phyloP scores from a whole-genome alignment of 2,113 vertebrate species.

The Cygnus buccinator region DNA sequence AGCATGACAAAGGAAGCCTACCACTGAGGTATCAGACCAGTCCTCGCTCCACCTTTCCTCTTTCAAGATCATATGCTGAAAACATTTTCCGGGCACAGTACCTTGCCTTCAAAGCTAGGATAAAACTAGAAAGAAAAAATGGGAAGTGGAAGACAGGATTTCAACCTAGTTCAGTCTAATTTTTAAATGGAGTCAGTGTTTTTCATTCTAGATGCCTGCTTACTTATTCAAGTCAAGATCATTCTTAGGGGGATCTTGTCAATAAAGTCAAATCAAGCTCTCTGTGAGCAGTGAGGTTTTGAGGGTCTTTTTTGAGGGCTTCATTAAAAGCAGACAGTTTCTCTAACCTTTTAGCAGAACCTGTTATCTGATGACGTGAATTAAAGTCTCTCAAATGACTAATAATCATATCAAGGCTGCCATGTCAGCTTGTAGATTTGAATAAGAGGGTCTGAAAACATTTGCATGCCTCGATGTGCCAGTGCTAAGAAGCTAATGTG shows the following conservation, averaged over 20 bases:
- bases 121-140: constrained; percentile 15
- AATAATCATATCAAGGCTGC: constrained; percentile 99
- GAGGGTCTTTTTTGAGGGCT: constrained; percentile 81
- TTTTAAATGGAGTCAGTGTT: constrained; percentile 50
- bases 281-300: constrained; percentile 72
- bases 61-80: not conserved
- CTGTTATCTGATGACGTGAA: constrained; percentile 93
- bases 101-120: not conserved
- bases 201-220: constrained; percentile 62
- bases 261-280: constrained; percentile 78
- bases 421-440: constrained; percentile 98
- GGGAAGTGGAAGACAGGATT: not conserved
- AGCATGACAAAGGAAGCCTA: not conserved
- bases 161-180: constrained; percentile 25
- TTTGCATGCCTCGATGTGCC: constrained; percentile 95
- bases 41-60: not conserved
- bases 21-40: not conserved
- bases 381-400: constrained; percentile 96
- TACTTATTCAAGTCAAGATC: constrained; percentile 79
- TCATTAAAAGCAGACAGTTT: constrained; percentile 91
- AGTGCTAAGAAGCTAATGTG: constrained; percentile 98
- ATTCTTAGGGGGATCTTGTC: constrained; percentile 78
- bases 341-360: constrained; percentile 90
- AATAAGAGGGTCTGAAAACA: constrained; percentile 97
- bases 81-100: not conserved